Conservation (phyloP, 1,140 invertebrate species). For the Hestina assimilis region DNA sequence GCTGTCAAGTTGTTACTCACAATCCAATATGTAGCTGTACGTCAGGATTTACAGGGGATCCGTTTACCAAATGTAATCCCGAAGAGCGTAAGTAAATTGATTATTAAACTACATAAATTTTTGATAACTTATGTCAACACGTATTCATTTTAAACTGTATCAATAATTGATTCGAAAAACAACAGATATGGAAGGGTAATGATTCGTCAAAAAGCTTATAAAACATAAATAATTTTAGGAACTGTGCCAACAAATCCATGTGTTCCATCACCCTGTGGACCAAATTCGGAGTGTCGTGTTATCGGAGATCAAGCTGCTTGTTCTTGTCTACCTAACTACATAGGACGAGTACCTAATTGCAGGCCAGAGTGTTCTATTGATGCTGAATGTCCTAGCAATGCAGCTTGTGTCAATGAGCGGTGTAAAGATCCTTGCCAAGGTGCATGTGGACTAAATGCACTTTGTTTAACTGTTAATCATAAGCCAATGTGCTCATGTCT, state of each 20-base stretch:
- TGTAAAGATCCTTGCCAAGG: conserved; percentile 86
- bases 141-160: too few species aligned
- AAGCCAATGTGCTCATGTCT: conserved; percentile 79
- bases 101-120: too few species aligned
- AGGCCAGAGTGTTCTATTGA: conserved; percentile 87
- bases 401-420: conserved; percentile 84
- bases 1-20: conserved; percentile 90
- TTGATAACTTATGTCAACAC: too few species aligned
- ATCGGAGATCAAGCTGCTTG: conserved; percentile 88
- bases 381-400: conserved; percentile 82
- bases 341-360: conserved; percentile 87
- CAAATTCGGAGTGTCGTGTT: conserved; percentile 88
- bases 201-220: too few species aligned
- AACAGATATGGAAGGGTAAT: too few species aligned
- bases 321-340: conserved; percentile 84
- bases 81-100: conserved; percentile 79
- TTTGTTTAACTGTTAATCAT: conserved; percentile 83
- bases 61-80: conserved; percentile 83
- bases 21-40: conserved; percentile 90
- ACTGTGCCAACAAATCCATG: conserved; percentile 74
- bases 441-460: conserved; percentile 83
- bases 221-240: conserved; percentile 47
- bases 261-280: conserved; percentile 88
- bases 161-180: too few species aligned
- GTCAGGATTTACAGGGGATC: conserved; percentile 87